Conservation (phyloP, 2,797 vertebrate species). For the Coluber constrictor region DNA sequence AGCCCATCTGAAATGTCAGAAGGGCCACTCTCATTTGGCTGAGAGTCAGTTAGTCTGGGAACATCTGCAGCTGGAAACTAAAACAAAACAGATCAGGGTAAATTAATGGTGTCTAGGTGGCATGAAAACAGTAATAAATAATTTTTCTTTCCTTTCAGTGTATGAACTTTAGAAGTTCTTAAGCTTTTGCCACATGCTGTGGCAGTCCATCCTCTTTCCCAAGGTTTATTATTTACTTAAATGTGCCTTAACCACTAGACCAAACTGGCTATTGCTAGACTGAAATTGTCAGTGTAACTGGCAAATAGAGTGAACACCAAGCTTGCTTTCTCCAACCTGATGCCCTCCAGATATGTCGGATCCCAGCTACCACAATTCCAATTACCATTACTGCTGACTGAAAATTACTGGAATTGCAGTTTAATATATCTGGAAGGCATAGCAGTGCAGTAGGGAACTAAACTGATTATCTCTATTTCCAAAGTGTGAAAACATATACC, state of each 20-base stretch:
- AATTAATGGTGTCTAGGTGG: slow-evolving; percentile 16
- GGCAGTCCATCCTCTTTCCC: background rate
- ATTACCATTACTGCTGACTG: background rate
- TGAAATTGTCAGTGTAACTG: background rate
- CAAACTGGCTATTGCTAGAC: background rate
- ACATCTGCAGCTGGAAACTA: slow-evolving; percentile 86
- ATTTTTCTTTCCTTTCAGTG: background rate
- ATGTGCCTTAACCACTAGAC: too few species aligned
- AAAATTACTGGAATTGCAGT: background rate
- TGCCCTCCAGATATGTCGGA: background rate
- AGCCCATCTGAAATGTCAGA: slow-evolving; percentile 79
- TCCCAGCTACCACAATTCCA: background rate
- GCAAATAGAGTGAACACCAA: background rate
- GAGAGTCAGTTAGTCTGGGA: slow-evolving; percentile 75
- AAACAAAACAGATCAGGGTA: slow-evolving; percentile 42
- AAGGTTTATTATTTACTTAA: background rate
- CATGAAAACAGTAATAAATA: background rate
- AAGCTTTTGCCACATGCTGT: slow-evolving; percentile 5
- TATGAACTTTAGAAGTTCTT: slow-evolving; percentile 11
- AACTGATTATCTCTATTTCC: background rate
- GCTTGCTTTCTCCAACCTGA: background rate
- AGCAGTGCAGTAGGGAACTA: background rate
- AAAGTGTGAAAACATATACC: slow-evolving; percentile 39
- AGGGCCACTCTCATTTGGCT: slow-evolving; percentile 78
- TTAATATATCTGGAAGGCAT: background rate